Conservation (phyloP, 1,140 invertebrate genomes). For the Daktulosphaira vitifoliae region DNA sequence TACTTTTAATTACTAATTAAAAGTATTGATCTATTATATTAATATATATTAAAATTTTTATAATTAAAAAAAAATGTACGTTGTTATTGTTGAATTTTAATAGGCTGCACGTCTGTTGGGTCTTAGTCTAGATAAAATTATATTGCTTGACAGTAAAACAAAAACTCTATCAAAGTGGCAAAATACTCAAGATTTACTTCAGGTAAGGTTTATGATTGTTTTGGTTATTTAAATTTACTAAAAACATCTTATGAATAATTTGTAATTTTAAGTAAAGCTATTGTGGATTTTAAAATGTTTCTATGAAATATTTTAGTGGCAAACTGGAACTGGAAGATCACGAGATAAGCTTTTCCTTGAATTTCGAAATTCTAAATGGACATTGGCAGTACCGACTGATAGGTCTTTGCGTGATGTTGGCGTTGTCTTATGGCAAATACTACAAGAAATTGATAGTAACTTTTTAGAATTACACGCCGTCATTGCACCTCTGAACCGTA, state of each 20-base stretch:
- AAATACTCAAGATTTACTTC: conserved; percentile 53
- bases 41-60: too few relatives aligned
- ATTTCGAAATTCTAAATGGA: conserved; percentile 57
- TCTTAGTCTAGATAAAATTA: conserved; percentile 52
- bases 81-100: conserved; percentile 38
- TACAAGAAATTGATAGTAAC: conserved; percentile 47
- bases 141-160: conserved; percentile 57
- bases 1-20: too few relatives aligned
- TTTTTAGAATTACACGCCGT: conserved; percentile 46
- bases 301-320: too few relatives aligned
- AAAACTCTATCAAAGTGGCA: conserved; percentile 53
- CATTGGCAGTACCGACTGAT: conserved; percentile 44
- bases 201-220: conserved; percentile 44
- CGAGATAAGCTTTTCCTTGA: conserved; percentile 57
- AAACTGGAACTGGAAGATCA: conserved; percentile 53
- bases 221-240: not conserved
- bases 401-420: conserved; percentile 48
- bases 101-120: conserved; percentile 56
- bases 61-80: too few relatives aligned
- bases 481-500: conserved; percentile 41
- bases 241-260: too few relatives aligned
- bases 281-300: too few relatives aligned
- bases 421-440: conserved; percentile 47
- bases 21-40: too few relatives aligned
- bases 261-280: too few relatives aligned